A percentile compares a stretch with the other conserved stretches of the same genome.
Conservation (phyloP, 1,140 invertebrate genomes). For the Drosophila kanapiae region DNA sequence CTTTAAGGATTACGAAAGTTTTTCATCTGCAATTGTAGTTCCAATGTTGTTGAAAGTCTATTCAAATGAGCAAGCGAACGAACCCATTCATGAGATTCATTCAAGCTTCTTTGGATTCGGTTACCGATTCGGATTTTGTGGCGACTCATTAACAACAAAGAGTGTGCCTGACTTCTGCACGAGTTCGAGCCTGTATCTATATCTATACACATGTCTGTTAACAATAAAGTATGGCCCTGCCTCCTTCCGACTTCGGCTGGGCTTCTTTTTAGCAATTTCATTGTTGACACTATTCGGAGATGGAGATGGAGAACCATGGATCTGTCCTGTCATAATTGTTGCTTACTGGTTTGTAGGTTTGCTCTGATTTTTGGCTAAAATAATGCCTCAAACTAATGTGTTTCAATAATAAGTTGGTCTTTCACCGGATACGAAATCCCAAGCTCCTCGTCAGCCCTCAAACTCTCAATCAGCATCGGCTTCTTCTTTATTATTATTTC, state of each 20-base stretch:
- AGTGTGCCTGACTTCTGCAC: constrained; percentile 23
- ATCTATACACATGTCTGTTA: constrained; percentile 29
- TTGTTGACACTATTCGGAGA: constrained; percentile 72
- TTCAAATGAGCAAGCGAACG: constrained; percentile 33
- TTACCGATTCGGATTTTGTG: constrained; percentile 39
- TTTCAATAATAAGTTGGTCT: constrained; percentile 24
- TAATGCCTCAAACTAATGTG: background rate
- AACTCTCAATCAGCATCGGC: constrained; percentile 32
- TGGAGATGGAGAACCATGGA: constrained; percentile 22
- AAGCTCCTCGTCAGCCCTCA: background rate
- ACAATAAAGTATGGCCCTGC: constrained; percentile 21
- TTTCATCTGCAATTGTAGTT: constrained; percentile 7
- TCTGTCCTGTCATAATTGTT: constrained; percentile 81
- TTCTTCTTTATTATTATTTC: constrained; percentile 32
- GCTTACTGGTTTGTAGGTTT: constrained; percentile 46
- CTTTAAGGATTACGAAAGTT: constrained; percentile 50
- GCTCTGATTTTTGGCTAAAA: constrained; percentile 26
- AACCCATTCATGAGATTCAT: constrained; percentile 64
- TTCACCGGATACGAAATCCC: constrained; percentile 53
- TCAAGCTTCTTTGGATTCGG: constrained; percentile 28
- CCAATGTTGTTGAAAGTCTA: constrained; percentile 14
- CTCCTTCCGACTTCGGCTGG: background rate
- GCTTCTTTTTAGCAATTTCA: constrained; percentile 73
- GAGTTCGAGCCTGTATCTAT: constrained; percentile 6
- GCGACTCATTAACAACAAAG: constrained; percentile 68